These are phyloP conservation scores for Agrilus planipennis DNA, from an alignment of 1,140 invertebrate species.

Conservation along the genomic window DNA sequence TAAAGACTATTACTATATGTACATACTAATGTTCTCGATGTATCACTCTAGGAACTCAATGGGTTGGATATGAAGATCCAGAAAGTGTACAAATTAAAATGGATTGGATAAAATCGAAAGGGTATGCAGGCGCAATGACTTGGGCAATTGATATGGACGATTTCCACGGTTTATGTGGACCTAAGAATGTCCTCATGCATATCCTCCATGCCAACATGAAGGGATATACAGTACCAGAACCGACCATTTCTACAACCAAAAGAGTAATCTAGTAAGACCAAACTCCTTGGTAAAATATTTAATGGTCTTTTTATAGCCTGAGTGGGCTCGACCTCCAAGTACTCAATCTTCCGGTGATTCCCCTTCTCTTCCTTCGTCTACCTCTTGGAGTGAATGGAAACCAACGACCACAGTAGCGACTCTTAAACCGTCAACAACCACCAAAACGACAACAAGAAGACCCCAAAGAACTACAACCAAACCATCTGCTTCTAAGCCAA, in stretches of 20 bases:
- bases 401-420: slow-evolving; percentile 23
- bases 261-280: slow-evolving; percentile 39
- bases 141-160: slow-evolving; percentile 88
- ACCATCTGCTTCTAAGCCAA: slow-evolving; percentile 22
- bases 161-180: slow-evolving; percentile 64
- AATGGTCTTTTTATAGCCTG: slow-evolving; percentile 39
- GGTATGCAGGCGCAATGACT: slow-evolving; percentile 76
- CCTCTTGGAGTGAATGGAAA: not conserved
- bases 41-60: slow-evolving; percentile 58
- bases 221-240: slow-evolving; percentile 58
- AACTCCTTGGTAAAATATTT: not conserved
- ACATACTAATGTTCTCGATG: not conserved
- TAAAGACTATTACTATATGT: not conserved
- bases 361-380: too few species aligned
- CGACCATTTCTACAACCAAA: slow-evolving; percentile 52
- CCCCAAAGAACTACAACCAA: slow-evolving; percentile 18
- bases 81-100: slow-evolving; percentile 75
- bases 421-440: slow-evolving; percentile 18
- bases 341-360: slow-evolving; percentile 37
- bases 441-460: slow-evolving; percentile 31
- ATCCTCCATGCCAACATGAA: slow-evolving; percentile 62
- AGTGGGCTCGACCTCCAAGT: slow-evolving; percentile 56
- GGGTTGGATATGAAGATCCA: slow-evolving; percentile 84
- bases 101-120: slow-evolving; percentile 69
- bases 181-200: slow-evolving; percentile 56